Base-by-base conservation (phyloP, 2,113 vertebrate genomes). In the Notothenia rossii region DNA sequence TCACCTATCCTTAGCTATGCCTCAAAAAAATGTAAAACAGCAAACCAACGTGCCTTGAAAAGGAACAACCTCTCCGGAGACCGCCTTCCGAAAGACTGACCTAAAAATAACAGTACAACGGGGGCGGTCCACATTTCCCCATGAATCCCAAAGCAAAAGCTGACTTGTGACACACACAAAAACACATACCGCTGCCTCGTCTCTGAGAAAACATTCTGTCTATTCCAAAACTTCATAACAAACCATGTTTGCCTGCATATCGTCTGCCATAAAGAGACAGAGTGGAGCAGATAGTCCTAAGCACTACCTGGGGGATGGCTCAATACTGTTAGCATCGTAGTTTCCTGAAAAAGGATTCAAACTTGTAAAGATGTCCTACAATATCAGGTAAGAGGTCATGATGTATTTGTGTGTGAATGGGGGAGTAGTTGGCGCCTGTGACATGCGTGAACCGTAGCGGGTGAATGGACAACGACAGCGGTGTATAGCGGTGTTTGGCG, bases 91-190 rank as follows among this genome's bases (percentile, higher is more conserved):
- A 92, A 86, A 87, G 90, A 92, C 91, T 83, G 86, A 79, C 58
- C 92, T 94, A 95, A 93, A 94, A 95, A 95, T 95, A 94, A 85
- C 77, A 43, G 54, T 77, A 87, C 91, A 91, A 87, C 66, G 82
- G 40, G 77, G 83, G 75, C 89, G 81, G 89, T 73, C 84, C 82
- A 79, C 61, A 29, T 72, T 89, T 90, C 76, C 64, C 71, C 59
- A 67, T 79, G 73, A 88, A 88, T 91, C 80, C 72, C 63, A 87
- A 72, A 81, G 87, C 72, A 89, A 84, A 83, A 84, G 79, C 73
- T 65, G 77, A 89, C 81, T 89, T 66, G 25, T 90, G 82, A 86
- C 79, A 81, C 18, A 36, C 53, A 69, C 54, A 73, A 64, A 68
- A 79, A 84, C 74, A 87, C 85, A 83, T 75, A 76, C 59, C 43